These are phyloP conservation scores for Sebastes aleutianus DNA, from an alignment of 2,797 vertebrate genomes.

Conservation along the genomic window DNA sequence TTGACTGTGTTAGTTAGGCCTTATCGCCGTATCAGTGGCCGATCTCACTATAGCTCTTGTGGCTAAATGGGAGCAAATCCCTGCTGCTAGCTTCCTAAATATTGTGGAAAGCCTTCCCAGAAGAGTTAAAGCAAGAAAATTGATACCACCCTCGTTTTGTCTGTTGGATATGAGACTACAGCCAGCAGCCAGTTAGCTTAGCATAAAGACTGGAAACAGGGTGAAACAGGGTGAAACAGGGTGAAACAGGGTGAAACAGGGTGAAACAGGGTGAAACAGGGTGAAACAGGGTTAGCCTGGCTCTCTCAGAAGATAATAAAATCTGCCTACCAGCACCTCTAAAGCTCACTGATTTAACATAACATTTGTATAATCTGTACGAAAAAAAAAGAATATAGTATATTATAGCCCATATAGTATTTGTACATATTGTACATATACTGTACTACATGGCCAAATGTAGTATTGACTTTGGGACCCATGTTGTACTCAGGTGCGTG, in stretches of 20 bases:
- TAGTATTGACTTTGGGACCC: neutral
- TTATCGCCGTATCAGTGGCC: neutral
- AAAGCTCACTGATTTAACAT: neutral
- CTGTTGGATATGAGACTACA: neutral
- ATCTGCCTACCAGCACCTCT: neutral
- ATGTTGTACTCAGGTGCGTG: conserved; percentile 86
- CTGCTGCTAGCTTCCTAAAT: neutral
- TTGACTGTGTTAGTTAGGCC: accelerated
- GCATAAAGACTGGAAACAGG: neutral
- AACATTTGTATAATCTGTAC: neutral
- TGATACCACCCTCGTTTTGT: neutral
- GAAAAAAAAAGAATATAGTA: neutral
- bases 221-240: neutral
- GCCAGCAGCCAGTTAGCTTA: neutral
- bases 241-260: neutral
- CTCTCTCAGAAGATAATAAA: neutral
- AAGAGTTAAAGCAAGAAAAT: neutral
- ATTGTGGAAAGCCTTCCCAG: neutral
- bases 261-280: neutral
- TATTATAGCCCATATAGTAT: neutral
- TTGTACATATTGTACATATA: neutral
- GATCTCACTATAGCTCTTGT: neutral
- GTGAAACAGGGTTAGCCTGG: no score
- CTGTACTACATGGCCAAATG: neutral
- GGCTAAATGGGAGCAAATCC: no score